Evolutionary conservation across 1,140 invertebrate species (phyloP), one percentile per base, ranked within the genome.

Genomic region (Procambarus virginalis): DNA sequence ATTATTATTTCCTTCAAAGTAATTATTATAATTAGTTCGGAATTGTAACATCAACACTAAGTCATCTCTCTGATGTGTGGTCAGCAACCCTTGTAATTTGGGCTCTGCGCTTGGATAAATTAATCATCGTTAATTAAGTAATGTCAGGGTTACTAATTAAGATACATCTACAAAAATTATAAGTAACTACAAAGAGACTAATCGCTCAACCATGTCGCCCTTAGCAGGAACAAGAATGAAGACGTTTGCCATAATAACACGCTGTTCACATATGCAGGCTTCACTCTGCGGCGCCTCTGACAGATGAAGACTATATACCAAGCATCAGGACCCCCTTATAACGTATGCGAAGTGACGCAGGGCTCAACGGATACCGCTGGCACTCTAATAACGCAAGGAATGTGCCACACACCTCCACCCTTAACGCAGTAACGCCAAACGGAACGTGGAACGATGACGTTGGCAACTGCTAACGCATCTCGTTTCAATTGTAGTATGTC

Each of bases 51-150:
- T 82, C 80, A 17, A 34, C 80, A 46, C 58, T 46, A 68, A 12
- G 80, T 82, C 34, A 48, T 68, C 60, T 68, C 58, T 2, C 22
- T 48, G 60, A 60, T 22, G 20, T 64, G 58, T 82, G 51, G 79
- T 79, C 79, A 55, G 51, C 79, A 4, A 58, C 79, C 79, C 51
- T 60, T 82, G 55, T 82, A 68, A 82, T 82, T 64, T 68, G 2
- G 80, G 34, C 34, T 82, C 51, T 64, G 34, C 80, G 58, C 9
- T 51, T 20, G 10, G 48, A 14, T 6, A 48, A 68, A 46, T 82
- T 82, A 82, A 68, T 82, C 80, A 82, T 82, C 55, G 58, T 68
- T 68, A 82, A 82, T 82, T 82, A 82, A 82, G 80, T 82, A 82
- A 82, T 82, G 46, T 20, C 9, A 68, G 80, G 58, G 10, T 82